phyloP scores from a whole-genome alignment of 1,140 invertebrate genomes.

The Euura saliciscinereae region DNA sequence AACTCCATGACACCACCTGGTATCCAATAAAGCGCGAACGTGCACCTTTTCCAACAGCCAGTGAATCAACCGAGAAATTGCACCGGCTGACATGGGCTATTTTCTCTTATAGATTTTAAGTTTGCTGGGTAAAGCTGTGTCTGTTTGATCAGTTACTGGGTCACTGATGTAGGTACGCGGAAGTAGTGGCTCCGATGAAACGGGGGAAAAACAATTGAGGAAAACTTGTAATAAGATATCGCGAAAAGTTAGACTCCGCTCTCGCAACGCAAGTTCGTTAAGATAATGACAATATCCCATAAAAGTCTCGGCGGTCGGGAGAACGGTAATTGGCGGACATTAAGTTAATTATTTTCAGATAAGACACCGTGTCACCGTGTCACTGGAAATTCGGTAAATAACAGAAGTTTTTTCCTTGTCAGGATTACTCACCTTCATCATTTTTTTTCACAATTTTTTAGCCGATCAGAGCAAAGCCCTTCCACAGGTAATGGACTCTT shows the following conservation, averaged over 20 bases:
- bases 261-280: background rate
- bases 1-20: slow-evolving; percentile 4
- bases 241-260: background rate
- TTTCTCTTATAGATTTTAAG: background rate
- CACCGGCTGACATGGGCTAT: background rate
- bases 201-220: background rate
- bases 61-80: background rate
- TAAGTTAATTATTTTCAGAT: background rate
- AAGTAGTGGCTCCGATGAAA: no score
- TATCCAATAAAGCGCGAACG: slow-evolving; percentile 3
- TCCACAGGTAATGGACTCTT: background rate
- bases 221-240: background rate
- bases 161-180: no score
- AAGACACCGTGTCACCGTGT: background rate
- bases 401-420: background rate
- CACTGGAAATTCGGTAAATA: background rate
- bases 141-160: no score
- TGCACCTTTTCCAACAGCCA: background rate
- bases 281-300: background rate
- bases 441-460: no score
- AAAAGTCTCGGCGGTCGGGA: background rate
- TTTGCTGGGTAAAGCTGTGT: no score
- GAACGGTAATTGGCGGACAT: background rate
- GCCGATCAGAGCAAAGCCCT: background rate
- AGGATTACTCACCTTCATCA: background rate